phyloP scores from a whole-genome alignment of 2,113 vertebrate species.

The Cercocebus atys region DNA sequence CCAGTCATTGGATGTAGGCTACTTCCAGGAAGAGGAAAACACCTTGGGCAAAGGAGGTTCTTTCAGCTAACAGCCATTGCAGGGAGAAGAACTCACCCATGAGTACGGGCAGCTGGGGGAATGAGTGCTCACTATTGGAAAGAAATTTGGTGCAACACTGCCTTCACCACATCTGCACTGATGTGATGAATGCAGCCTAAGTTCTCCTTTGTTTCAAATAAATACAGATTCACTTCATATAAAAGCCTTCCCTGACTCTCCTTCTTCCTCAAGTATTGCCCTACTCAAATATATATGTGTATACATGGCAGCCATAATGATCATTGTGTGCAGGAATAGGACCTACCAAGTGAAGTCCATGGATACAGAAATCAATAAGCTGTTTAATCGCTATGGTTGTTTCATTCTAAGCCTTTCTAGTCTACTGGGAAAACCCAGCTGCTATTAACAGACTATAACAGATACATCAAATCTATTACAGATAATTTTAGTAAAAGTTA shows the following conservation, averaged over 20 bases:
- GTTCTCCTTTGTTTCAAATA: background rate
- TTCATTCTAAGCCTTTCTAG: constrained; percentile 70
- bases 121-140: background rate
- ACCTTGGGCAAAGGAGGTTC: background rate
- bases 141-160: background rate
- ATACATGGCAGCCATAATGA: background rate
- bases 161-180: background rate
- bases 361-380: constrained; percentile 66
- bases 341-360: constrained; percentile 12
- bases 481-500: constrained; percentile 55
- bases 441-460: constrained; percentile 44
- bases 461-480: constrained; percentile 54
- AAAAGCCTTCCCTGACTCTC: background rate
- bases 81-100: background rate
- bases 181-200: background rate
- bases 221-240: background rate
- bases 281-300: background rate
- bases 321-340: background rate
- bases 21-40: background rate
- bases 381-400: constrained; percentile 57
- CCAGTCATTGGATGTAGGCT: background rate
- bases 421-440: constrained; percentile 39
- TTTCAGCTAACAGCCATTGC: background rate
- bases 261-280: background rate
- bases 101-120: background rate